Evolutionary conservation across 2,888 invertebrate genomes (phyloP).

Genomic region (Petrolisthes cinctipes): DNA sequence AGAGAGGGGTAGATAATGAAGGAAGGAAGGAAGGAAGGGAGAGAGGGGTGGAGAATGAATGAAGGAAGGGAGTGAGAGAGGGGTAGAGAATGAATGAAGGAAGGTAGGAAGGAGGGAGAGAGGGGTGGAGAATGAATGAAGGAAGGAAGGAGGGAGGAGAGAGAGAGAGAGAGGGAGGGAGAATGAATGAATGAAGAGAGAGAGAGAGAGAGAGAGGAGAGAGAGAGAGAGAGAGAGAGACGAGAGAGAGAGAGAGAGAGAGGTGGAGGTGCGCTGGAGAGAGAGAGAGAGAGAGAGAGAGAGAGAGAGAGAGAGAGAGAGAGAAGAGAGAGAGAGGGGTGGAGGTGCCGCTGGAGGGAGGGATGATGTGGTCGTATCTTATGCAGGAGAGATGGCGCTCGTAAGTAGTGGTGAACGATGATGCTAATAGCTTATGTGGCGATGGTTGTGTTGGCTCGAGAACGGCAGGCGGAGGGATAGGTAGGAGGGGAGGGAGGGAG

Average conservation of each 20-base stretch:
- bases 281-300: neutral
- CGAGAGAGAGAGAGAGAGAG: neutral
- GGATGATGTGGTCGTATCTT: slow-evolving; percentile 49
- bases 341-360: slow-evolving; percentile 18
- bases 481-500: neutral
- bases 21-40: neutral
- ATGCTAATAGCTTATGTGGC: slow-evolving; percentile 43
- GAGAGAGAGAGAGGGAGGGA: neutral
- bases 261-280: too few relatives aligned
- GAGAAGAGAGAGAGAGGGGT: neutral
- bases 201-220: neutral
- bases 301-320: neutral
- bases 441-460: slow-evolving; percentile 45
- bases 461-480: neutral
- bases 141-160: neutral
- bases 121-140: neutral
- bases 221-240: neutral
- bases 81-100: neutral
- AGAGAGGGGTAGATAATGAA: neutral
- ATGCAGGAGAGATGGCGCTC: slow-evolving; percentile 47
- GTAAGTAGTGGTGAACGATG: slow-evolving; percentile 52
- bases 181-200: neutral
- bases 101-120: neutral
- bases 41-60: slow-evolving; percentile 1
- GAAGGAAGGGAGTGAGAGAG: slow-evolving; percentile 6